Evolutionary conservation across 1,140 invertebrate genomes (phyloP), one percentile per base, ranked within the genome.

Genomic region (Drosophila pandora): DNA sequence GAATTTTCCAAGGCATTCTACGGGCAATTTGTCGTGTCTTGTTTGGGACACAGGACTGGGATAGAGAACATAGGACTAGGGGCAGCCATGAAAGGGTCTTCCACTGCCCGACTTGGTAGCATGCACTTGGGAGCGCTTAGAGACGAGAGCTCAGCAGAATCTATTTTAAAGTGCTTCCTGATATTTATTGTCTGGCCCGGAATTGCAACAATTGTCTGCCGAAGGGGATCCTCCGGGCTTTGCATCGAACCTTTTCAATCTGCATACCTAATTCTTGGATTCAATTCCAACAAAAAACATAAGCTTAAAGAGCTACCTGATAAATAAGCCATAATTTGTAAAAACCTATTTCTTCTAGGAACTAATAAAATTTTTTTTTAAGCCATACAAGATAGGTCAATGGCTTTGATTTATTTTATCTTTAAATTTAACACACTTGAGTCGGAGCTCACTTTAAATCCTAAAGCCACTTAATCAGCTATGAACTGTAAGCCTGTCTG

Each of bases 11-110:
- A 49, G 48, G 56, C 60, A 56, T 67, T 70, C 81, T 62, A 41
- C 56, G 67, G 70, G 76, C 81, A 85, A 84, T 84, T 84, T 84
- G 81, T 84, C 81, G 76, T 85, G 81, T 85, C 81, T 69, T 80
- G 72, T 80, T 76, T 67, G 61, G 60, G n/a, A 21, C 55, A 48
- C 48, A 52, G 64, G 30, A 69, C 64, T 53, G 47, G 49, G 8
- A 45, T 30, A 56, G 13, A 4, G 41, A 9, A 21, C 3, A 21
- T 1, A 9, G 32, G 32, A 34, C 10, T 10, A 3, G 32, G 32
- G 32, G 32, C 32, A 10, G 32, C 32, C 8, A 32, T 8, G 32
- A 45, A 45, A 45, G 13, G 17, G 17, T 32, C 32, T 10, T 32
- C 9, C 32, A 8, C 34, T 23, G 43, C 22, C 21, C 17, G 43